Evolutionary conservation across 1,140 invertebrate species (phyloP), one percentile per base, ranked within the genome.

Genomic region (Lordiphosa mommai): DNA sequence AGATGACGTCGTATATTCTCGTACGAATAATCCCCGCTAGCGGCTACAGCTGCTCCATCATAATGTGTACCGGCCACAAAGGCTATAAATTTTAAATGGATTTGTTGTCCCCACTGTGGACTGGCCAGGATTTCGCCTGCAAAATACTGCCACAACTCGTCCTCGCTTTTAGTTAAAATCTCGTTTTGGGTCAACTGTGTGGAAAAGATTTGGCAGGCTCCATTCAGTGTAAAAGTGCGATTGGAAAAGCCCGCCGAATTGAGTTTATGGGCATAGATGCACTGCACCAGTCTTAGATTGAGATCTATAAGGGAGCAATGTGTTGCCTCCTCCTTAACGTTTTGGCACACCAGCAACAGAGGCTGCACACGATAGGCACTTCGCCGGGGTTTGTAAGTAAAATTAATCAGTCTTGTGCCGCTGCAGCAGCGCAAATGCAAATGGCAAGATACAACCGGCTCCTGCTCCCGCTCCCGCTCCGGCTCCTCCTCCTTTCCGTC

Each of bases 11-110:
- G 88, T 23, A 95, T 93, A 71, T 95, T 93, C 46, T 93, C 92
- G 84, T 96, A 94, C 8, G 93, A 93, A 67, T 91, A 91, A 34
- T 92, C 90, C 56, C 90, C 90, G 68, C 91, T 89, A 33, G 90
- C 88, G 16, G 68, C 65, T 64, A 92, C 92, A 0, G 27, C 66
- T 17, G 90, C 91, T 1, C 94, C 94, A 65, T 92, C 90, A 88
- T 95, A 98, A 61, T 93, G 90, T 0, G 96, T 98, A 85, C 96
- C 97, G 0, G 95, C 95, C 43, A 98, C 91, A 86, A 98, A 98
- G 1, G 94, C 96, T 40, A 98, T 91, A 89, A 95, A 98, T 96
- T 99, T 85, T 92, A 93, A 57, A 2, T 72, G 55, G 1, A 58
- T 2, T 36, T 93, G 86, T 89, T 93, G 80, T 90, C 92, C 88